A percentile compares a stretch with the other conserved stretches of the same genome.
These are phyloP conservation scores for Drepana falcataria DNA, from an alignment of 2,888 invertebrate genomes.

Conservation along the genomic window DNA sequence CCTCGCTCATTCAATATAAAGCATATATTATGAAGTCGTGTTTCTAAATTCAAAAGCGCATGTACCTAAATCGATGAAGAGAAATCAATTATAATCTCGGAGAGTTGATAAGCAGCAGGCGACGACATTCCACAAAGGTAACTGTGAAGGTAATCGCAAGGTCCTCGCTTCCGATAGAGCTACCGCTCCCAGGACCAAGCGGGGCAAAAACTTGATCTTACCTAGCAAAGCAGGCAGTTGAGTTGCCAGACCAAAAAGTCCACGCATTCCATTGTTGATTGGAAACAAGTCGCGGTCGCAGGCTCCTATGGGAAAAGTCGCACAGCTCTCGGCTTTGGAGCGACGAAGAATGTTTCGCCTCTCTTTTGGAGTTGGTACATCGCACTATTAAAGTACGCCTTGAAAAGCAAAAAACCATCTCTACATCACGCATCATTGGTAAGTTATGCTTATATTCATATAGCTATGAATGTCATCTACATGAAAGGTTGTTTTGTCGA, in stretches of 20 bases:
- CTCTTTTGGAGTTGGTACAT: slow-evolving; percentile 41
- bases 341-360: slow-evolving; percentile 16
- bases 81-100: too few relatives aligned
- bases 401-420: too few relatives aligned
- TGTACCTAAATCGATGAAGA: too few relatives aligned
- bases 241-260: slow-evolving; percentile 60
- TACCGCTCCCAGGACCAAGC: slow-evolving; percentile 29
- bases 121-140: slow-evolving; percentile 20
- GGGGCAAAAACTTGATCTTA: slow-evolving; percentile 58
- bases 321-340: slow-evolving; percentile 39
- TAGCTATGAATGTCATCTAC: too few relatives aligned
- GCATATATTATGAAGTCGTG: too few relatives aligned
- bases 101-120: background rate
- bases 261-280: slow-evolving; percentile 73
- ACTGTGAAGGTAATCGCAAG: slow-evolving; percentile 44
- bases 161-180: slow-evolving; percentile 48
- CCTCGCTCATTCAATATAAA: too few relatives aligned
- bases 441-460: too few relatives aligned
- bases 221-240: slow-evolving; percentile 29
- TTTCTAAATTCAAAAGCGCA: too few relatives aligned
- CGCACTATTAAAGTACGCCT: background rate
- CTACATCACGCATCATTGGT: too few relatives aligned
- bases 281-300: slow-evolving; percentile 64
- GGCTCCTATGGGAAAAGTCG: slow-evolving; percentile 64
- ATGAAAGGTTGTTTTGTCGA: too few relatives aligned